A percentile compares a stretch with the other conserved stretches of the same genome.
Evolutionary conservation across 2,797 vertebrate species (phyloP).

Genomic region (Anguilla marmorata): DNA sequence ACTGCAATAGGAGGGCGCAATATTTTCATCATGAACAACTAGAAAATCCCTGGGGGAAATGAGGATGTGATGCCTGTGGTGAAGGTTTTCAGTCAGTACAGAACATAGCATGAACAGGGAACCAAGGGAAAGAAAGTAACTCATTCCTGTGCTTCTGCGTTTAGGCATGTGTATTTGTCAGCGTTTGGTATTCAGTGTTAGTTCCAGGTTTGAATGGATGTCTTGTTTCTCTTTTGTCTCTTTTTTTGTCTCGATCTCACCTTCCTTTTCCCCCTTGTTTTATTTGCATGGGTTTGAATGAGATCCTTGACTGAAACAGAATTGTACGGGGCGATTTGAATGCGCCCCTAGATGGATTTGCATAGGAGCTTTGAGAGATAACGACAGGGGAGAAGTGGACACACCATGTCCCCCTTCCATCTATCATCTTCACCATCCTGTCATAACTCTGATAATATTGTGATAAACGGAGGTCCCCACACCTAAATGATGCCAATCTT

Average conservation of each 20-base stretch:
- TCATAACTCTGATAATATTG: neutral
- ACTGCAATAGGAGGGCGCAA: neutral
- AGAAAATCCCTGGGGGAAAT: neutral
- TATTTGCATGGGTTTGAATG: slow-evolving; percentile 76
- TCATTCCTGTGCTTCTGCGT: neutral
- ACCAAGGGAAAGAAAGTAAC: neutral
- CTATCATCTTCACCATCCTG: neutral
- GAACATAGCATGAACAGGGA: neutral
- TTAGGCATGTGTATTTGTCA: neutral
- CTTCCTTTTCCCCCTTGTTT: slow-evolving; percentile 36
- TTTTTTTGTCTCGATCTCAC: slow-evolving; percentile 43
- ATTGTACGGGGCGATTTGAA: slow-evolving; percentile 66
- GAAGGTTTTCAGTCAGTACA: neutral
- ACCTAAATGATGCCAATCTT: neutral
- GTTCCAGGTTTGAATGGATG: neutral
- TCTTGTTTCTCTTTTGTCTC: neutral
- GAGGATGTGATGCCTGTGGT: neutral
- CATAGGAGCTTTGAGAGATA: slow-evolving; percentile 51
- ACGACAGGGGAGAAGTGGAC: neutral
- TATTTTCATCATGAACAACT: neutral
- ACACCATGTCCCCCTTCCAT: neutral
- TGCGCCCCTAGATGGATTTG: slow-evolving; percentile 61
- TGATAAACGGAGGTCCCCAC: neutral
- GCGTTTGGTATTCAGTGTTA: neutral
- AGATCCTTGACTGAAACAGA: slow-evolving; percentile 57